phyloP scores from a whole-genome alignment of 1,140 invertebrate genomes.

The Platorchestia sp. region DNA sequence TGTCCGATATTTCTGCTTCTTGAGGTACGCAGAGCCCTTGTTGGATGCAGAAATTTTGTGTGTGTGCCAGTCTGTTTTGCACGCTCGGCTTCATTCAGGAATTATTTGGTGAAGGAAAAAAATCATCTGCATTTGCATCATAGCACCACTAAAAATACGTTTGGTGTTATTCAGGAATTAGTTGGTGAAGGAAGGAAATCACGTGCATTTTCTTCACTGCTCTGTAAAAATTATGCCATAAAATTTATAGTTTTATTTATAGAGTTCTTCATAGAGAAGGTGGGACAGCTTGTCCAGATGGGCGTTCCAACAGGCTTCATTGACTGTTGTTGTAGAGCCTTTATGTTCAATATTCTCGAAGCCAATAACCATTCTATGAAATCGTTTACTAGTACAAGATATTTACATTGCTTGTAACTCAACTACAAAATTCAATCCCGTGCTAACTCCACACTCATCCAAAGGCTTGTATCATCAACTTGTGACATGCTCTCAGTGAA shows the following conservation, averaged over 20 bases:
- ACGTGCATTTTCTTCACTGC: no score
- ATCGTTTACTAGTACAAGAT: neutral
- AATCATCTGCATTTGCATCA: no score
- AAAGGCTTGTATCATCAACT: neutral
- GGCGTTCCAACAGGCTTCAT: neutral
- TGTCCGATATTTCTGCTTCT: neutral
- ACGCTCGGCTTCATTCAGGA: no score
- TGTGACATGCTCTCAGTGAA: neutral
- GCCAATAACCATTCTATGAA: neutral
- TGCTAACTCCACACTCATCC: neutral
- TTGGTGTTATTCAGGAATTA: no score
- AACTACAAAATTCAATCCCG: neutral
- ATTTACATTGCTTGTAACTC: neutral
- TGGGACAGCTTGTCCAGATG: neutral
- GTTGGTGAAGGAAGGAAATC: no score
- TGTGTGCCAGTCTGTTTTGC: no score
- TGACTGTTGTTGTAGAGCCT: neutral
- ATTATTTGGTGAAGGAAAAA: no score
- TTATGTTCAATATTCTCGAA: neutral
- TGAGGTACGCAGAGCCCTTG: no score
- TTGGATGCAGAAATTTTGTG: no score
- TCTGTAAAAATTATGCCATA: no score
- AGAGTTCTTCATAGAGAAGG: neutral
- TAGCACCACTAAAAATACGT: no score
- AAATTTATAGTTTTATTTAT: neutral